phyloP scores from a whole-genome alignment of 2,113 vertebrate species.

The Pseudorhombus dupliciocellatus region DNA sequence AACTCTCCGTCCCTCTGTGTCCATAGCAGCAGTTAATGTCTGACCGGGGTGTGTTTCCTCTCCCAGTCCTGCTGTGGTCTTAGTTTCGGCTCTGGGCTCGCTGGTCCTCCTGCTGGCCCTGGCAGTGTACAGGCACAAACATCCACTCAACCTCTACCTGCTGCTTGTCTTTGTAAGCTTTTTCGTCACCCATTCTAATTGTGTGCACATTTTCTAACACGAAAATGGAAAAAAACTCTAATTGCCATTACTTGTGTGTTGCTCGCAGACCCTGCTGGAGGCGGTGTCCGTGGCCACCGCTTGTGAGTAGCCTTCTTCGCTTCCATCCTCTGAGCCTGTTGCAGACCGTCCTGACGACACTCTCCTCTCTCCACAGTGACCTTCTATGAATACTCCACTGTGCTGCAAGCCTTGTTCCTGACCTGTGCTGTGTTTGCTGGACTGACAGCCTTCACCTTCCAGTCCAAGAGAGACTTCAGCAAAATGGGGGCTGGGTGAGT shows the following conservation, averaged over 20 bases:
- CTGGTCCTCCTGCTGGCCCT: constrained; percentile 87
- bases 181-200: not conserved
- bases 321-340: not conserved
- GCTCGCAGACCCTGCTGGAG: constrained; percentile 88
- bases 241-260: constrained; percentile 6
- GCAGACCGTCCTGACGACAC: not conserved
- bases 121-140: constrained; percentile 87
- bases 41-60: constrained; percentile 17
- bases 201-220: too few relatives aligned
- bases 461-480: constrained; percentile 96
- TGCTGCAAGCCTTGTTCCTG: constrained; percentile 91
- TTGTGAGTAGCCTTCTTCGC: constrained; percentile 76
- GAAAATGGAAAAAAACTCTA: too few relatives aligned
- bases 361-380: constrained; percentile 83
- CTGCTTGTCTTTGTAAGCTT: constrained; percentile 92
- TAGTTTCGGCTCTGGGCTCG: constrained; percentile 86
- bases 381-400: constrained; percentile 87
- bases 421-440: constrained; percentile 90
- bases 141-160: constrained; percentile 94
- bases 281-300: constrained; percentile 88
- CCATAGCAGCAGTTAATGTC: not conserved
- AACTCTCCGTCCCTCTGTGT: not conserved
- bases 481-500: constrained; percentile 91
- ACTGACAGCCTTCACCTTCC: constrained; percentile 90
- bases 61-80: constrained; percentile 87